phyloP scores from a whole-genome alignment of 2,888 invertebrate species.

The Pinctada fucata region DNA sequence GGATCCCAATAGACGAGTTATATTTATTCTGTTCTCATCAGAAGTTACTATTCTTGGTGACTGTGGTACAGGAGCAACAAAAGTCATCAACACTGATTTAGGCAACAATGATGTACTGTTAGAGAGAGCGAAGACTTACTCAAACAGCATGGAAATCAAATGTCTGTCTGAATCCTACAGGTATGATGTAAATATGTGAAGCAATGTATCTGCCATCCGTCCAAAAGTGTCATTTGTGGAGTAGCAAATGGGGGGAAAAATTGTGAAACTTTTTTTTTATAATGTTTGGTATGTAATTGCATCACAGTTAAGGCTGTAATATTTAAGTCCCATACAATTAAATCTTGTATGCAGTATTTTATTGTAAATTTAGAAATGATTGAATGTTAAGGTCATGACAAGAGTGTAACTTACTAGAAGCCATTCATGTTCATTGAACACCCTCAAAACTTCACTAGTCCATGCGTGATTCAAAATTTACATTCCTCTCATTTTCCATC shows the following conservation, averaged over 20 bases:
- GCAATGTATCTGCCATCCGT: neutral
- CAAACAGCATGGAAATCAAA: constrained; percentile 52
- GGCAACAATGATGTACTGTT: constrained; percentile 52
- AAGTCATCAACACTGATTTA: constrained; percentile 31
- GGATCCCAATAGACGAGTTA: constrained; percentile 64
- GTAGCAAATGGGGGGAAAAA: neutral
- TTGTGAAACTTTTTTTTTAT: no score
- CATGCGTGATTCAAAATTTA: neutral
- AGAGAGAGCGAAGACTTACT: constrained; percentile 52
- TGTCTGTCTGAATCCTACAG: constrained; percentile 54
- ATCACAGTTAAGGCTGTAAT: no score
- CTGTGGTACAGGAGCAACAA: constrained; percentile 35
- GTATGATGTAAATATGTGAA: constrained; percentile 41
- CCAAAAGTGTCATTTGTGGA: neutral
- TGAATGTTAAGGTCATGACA: no score
- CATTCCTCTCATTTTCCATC: neutral
- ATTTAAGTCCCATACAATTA: no score
- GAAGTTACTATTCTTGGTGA: constrained; percentile 63
- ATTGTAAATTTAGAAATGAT: no score
- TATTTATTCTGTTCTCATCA: constrained; percentile 63
- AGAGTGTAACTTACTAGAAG: no score
- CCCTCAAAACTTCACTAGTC: no score
- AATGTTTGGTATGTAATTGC: no score
- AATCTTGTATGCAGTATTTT: no score
- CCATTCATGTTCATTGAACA: no score